Base-by-base conservation (phyloP, 2,113 vertebrate species). In the Pao palembangensis region DNA sequence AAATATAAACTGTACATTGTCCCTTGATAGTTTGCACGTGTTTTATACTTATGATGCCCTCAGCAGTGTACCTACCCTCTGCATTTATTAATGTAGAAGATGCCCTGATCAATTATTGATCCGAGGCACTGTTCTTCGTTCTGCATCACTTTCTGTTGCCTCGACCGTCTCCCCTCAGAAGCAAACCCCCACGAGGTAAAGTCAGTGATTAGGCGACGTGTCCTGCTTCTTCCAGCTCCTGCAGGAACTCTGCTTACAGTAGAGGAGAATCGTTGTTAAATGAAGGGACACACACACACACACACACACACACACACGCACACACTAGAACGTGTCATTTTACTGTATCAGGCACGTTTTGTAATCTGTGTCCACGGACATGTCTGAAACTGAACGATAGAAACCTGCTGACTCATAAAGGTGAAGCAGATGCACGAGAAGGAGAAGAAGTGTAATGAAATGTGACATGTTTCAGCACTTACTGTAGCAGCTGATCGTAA, bases 51-150 rank as follows among this genome's bases (percentile, higher is more conserved):
- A 41, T 71, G 47, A 44, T 0, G 31, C 59, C 59, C 18, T 8
- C 0, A 3, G 64, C 8, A 0, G 51, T 64, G 38, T 44, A 70
- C 60, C 57, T 71, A 42, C 59, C 54, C 52, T 57, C 16, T 76
- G 48, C 69, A 78, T 83, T 41, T 66, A 70, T 88, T 69, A 71
- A 78, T 81, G 67, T 57, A 38, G 66, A 73, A 70, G 70, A 71
- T 58, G 67, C 28, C 60, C 55, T 12, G 55, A 84, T 87, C 50
- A 76, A 90, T 85, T 79, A 83, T 89, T 75, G 72, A 84, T 75
- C 8, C n/a, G 28, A 44, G 57, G 44, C 56, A 12, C 46, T 64
- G 47, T 44, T 55, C 50, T 68, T 51, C 58, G 57, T 67, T 69
- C 53, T 44, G 59, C 53, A 28, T 68, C 55, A 54, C 58, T 65